A percentile compares a stretch with the other conserved stretches of the same genome.
These are phyloP conservation scores for Drosophila paracracens DNA, from an alignment of 2,888 invertebrate species.

Conservation along the genomic window DNA sequence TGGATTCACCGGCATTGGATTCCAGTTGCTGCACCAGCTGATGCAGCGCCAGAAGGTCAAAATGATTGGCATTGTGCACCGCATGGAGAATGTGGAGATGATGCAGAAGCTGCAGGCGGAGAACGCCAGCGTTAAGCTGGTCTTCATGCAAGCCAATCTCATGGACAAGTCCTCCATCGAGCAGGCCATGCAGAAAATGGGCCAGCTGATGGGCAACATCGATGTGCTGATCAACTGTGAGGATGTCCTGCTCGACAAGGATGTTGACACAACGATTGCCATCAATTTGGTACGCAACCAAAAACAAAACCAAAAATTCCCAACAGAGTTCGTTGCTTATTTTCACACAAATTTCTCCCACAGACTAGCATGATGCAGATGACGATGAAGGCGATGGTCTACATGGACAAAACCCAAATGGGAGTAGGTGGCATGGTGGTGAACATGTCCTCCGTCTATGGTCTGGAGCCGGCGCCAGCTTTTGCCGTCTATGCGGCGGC, in stretches of 20 bases:
- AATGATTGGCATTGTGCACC: slow-evolving; percentile 75
- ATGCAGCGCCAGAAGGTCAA: slow-evolving; percentile 79
- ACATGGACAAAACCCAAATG: slow-evolving; percentile 82
- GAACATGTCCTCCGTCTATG: slow-evolving; percentile 83
- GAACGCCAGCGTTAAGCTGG: slow-evolving; percentile 66
- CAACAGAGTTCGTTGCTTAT: background rate
- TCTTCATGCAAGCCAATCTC: slow-evolving; percentile 80
- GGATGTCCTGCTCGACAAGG: slow-evolving; percentile 81
- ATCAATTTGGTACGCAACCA: slow-evolving; percentile 80
- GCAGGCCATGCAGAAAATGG: slow-evolving; percentile 74
- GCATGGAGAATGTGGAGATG: slow-evolving; percentile 82
- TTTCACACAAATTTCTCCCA: slow-evolving; percentile 6
- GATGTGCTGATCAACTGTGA: slow-evolving; percentile 82
- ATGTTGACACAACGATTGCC: slow-evolving; percentile 81
- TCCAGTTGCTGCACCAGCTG: slow-evolving; percentile 77
- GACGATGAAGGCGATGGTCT: slow-evolving; percentile 77
- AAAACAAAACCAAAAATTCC: background rate
- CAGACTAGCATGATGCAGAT: slow-evolving; percentile 81
- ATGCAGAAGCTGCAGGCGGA: slow-evolving; percentile 79
- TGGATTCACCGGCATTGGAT: slow-evolving; percentile 80
- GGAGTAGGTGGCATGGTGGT: slow-evolving; percentile 82
- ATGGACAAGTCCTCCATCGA: slow-evolving; percentile 75
- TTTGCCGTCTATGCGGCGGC: slow-evolving; percentile 82
- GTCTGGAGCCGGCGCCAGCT: slow-evolving; percentile 81
- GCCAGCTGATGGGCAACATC: slow-evolving; percentile 70